Percentiles rank a stretch among this genome's conserved stretches.
These are phyloP conservation scores for Phalacrocorax aristotelis DNA, from an alignment of 2,113 vertebrate genomes.

Conservation along the genomic window DNA sequence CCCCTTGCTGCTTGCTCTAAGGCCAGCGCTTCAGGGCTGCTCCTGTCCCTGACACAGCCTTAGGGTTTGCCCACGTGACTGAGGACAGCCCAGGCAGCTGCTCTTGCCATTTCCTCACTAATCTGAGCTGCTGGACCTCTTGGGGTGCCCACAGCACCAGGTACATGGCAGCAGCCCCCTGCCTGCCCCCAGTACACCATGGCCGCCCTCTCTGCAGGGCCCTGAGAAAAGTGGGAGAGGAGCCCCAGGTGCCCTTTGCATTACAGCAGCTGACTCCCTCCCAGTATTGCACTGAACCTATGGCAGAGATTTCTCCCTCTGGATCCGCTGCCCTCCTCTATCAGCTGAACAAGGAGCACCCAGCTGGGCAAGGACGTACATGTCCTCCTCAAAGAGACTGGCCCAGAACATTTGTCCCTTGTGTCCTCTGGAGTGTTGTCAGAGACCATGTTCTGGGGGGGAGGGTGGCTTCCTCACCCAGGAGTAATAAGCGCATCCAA, in stretches of 20 bases:
- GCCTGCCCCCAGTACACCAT: not conserved
- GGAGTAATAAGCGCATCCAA: not conserved
- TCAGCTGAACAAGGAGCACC: not conserved
- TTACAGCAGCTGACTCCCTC: not conserved
- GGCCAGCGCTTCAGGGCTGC: not conserved
- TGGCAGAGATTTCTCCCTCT: not conserved
- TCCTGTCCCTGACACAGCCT: not conserved
- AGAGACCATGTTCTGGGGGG: not conserved
- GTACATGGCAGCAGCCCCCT: not conserved
- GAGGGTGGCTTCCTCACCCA: not conserved
- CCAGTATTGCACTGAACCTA: fast-evolving
- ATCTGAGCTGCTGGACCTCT: not conserved
- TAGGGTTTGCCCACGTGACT: not conserved
- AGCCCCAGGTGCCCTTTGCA: not conserved
- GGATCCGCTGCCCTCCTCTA: not conserved
- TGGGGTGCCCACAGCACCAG: not conserved
- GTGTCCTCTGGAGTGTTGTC: not conserved
- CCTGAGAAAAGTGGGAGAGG: not conserved
- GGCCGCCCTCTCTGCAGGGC: not conserved
- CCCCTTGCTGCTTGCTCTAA: not conserved
- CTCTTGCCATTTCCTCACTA: not conserved
- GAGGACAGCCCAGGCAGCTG: not conserved
- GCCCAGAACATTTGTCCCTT: fast-evolving
- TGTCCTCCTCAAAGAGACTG: not conserved
- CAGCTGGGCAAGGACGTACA: not conserved